A percentile compares a stretch with the other conserved stretches of the same genome.
Evolutionary conservation across 2,888 invertebrate species (phyloP).

Genomic region (Zaprionus obscuricornis): DNA sequence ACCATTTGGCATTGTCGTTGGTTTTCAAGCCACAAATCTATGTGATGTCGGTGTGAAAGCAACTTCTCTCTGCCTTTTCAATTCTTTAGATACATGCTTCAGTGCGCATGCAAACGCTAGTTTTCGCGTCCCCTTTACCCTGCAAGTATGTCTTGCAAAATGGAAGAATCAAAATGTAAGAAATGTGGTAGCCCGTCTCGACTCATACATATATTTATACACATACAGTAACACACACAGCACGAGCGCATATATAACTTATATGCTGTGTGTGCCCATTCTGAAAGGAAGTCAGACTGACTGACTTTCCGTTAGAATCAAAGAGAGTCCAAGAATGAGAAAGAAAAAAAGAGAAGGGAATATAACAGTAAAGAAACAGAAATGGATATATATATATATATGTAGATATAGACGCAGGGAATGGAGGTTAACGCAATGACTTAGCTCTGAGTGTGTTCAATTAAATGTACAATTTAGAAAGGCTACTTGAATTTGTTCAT

Average conservation of each 20-base stretch:
- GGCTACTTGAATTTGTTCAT: slow-evolving; percentile 67
- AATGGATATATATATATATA: no score
- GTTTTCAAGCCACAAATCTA: slow-evolving; percentile 71
- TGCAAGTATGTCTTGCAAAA: slow-evolving; percentile 17
- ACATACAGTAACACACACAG: slow-evolving; percentile 24
- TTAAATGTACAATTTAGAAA: slow-evolving; percentile 77
- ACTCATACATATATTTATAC: neutral
- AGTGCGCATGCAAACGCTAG: slow-evolving; percentile 77
- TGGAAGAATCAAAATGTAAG: slow-evolving; percentile 46
- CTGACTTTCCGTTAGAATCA: no score
- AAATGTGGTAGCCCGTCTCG: slow-evolving; percentile 44
- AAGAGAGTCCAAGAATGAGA: no score
- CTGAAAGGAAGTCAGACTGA: neutral
- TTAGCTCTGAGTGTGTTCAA: no score
- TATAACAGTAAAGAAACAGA: no score
- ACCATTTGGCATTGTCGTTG: slow-evolving; percentile 62
- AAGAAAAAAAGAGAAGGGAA: no score
- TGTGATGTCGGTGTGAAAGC: slow-evolving; percentile 39
- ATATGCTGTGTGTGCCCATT: slow-evolving; percentile 52
- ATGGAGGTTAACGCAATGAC: no score
- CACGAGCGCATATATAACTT: slow-evolving; percentile 40
- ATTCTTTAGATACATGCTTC: slow-evolving; percentile 78
- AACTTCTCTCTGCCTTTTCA: slow-evolving; percentile 48
- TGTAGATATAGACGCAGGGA: no score
- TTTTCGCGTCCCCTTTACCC: neutral